Evolutionary conservation across 2,797 vertebrate genomes (phyloP).

Genomic region (Thaleichthys pacificus): DNA sequence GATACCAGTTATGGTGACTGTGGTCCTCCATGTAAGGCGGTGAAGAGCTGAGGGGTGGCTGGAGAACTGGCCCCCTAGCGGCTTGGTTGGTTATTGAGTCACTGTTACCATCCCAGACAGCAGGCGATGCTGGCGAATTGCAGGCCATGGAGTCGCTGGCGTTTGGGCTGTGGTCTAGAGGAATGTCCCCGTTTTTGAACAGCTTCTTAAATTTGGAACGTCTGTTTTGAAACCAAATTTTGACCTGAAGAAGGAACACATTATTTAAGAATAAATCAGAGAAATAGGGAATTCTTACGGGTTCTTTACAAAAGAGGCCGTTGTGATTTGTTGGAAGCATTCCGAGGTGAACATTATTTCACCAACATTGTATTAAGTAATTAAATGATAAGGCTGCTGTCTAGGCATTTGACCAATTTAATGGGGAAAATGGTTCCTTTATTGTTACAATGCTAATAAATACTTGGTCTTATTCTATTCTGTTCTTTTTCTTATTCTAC

Average conservation of each 20-base stretch:
- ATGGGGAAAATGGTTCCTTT: too few relatives aligned
- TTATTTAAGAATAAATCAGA: not conserved
- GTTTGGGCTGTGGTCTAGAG: conserved; percentile 88
- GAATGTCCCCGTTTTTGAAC: conserved; percentile 85
- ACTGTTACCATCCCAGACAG: conserved; percentile 82
- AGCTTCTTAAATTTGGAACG: conserved; percentile 95
- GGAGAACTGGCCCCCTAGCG: conserved; percentile 77
- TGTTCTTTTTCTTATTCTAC: too few relatives aligned
- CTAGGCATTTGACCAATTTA: not conserved
- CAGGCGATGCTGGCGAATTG: conserved; percentile 86
- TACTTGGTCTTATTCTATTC: not conserved
- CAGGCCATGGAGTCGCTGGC: conserved; percentile 94
- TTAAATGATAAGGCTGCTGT: not conserved
- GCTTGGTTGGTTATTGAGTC: conserved; percentile 65
- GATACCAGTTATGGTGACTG: conserved; percentile 86
- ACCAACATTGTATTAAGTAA: not conserved
- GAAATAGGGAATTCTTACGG: not conserved
- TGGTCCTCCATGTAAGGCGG: conserved; percentile 81
- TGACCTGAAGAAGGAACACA: conserved; percentile 73
- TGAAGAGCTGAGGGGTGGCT: conserved; percentile 76
- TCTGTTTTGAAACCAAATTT: conserved; percentile 96
- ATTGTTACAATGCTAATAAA: too few relatives aligned
- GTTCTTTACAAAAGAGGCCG: not conserved
- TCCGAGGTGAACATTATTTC: not conserved
- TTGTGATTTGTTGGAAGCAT: not conserved